Conservation (phyloP, 2,797 vertebrate species). For the Choloepus didactylus region DNA sequence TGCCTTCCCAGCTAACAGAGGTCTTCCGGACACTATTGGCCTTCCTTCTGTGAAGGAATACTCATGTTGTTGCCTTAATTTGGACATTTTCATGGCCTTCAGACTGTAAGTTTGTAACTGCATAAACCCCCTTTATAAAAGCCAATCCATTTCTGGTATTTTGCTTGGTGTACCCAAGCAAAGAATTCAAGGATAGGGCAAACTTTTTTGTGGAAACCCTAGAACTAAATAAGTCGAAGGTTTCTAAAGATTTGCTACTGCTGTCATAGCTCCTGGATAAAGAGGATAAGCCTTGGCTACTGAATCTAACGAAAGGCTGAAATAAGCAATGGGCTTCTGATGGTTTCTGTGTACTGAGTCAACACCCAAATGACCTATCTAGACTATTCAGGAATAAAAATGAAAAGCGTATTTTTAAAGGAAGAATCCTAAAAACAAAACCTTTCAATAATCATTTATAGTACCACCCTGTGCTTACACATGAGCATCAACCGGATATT, state of each 20-base stretch:
- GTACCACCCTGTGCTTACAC: not conserved
- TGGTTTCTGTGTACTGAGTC: not conserved
- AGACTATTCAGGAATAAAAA: not conserved
- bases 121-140: no score
- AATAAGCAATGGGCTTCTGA: not conserved
- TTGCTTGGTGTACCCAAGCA: not conserved
- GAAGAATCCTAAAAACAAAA: not conserved
- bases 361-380: not conserved
- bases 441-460: not conserved
- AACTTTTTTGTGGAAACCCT: not conserved
- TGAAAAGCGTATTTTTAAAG: not conserved
- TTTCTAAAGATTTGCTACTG: not conserved
- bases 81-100: no score
- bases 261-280: not conserved
- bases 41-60: no score
- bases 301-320: not conserved
- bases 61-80: no score
- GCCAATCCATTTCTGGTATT: no score
- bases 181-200: not conserved
- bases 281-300: no score
- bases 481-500: not conserved
- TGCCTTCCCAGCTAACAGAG: no score
- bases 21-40: no score
- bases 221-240: not conserved
- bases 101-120: no score